Base-by-base conservation (phyloP, 2,888 invertebrate genomes). In the Archaeoteleia sp. region DNA sequence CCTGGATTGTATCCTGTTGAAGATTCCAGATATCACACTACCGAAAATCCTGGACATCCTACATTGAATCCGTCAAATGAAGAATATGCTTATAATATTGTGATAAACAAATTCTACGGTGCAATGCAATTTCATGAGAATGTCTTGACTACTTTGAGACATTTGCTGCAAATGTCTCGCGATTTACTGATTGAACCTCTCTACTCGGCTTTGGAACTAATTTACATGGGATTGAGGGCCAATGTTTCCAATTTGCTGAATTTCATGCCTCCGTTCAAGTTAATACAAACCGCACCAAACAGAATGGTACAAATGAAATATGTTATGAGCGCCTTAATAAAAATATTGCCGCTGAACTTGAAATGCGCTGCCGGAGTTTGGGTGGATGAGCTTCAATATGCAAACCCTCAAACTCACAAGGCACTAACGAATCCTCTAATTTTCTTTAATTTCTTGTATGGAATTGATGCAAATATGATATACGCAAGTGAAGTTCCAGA, bases 301-400 rank as follows among this genome's bases (percentile, higher is more conserved):
- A 10, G 46, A 25, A 37, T 29, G 4, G 25, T 45, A 17, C 75
- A 78, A 57, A 65, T 76, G 14, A 25, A 20, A 4, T 12, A 20
- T 4, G 32, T 76, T 9, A 25, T 77, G 20, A n/a, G n/a, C 1
- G 53, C 43, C 6, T n/a, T 78, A 20, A 9, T n/a, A 7, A 29
- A 45, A 17, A 43, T 58, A 12, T 42, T 73, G 10, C 74, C 77
- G 3, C 2, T 29, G 4, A 65, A 74, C 15, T 20, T 71, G 12
- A 34, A 30, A 1, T 67, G 74, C 5, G 49, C 69, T 10, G 68
- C 67, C 1, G 23, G 48, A 30, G 70, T 71, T 34, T 65, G 49
- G 61, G 25, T 15, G 0, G 15, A 20, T 3, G 58, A 73, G 10
- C 17, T 53, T 6, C 12, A 39, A 3, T 3, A 30, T 20, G 20